Evolutionary conservation across 2,888 invertebrate species (phyloP), one percentile per base, ranked within the genome.

Genomic region (Aradus depressus): DNA sequence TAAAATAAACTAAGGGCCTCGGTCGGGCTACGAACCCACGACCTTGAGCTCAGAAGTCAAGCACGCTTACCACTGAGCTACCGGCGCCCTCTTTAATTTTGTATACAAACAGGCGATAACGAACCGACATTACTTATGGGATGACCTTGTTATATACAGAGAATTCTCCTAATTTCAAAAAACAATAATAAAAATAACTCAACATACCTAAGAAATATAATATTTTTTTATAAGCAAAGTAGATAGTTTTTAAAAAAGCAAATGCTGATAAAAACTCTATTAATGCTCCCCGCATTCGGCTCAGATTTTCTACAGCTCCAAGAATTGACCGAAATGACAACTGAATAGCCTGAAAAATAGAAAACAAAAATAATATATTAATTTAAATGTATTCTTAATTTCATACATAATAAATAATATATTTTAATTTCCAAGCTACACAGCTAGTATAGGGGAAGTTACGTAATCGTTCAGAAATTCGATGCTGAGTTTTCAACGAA

Each of bases 241-340:
- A 26, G 21, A 51, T 19, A 14, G 18, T 25, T 37, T 47, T 73
- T 41, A 93, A 75, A 26, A 93, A 72, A 4, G 91, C 86, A 62
- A 96, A 78, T 1, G 91, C 83, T 43, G 89, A 84, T 76, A 92
- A 81, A 59, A 95, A 77, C 63, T 90, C 87, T 1, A 83, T 80
- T 62, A 97, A 82, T 60, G 92, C 80, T 3, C 81, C 77, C 55
- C 86, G 76, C 52, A 96, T 70, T 41, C 86, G 75, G 3, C 88
- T 84, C 65, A 97, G 85, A 69, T 96, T 95, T 59, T 97, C 95
- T 5, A 95, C 95, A 2, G 97, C 93, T 53, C 93, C 91, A 44
- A 97, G 72, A 58, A 97, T 88, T 45, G 97, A 96, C 62, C 89
- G 76, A 66, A 96, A 97, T 0, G 96, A 95, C 67, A 87, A 93